Evolutionary conservation across 2,888 invertebrate genomes (phyloP).

Genomic region (Sicus ferrugineus): DNA sequence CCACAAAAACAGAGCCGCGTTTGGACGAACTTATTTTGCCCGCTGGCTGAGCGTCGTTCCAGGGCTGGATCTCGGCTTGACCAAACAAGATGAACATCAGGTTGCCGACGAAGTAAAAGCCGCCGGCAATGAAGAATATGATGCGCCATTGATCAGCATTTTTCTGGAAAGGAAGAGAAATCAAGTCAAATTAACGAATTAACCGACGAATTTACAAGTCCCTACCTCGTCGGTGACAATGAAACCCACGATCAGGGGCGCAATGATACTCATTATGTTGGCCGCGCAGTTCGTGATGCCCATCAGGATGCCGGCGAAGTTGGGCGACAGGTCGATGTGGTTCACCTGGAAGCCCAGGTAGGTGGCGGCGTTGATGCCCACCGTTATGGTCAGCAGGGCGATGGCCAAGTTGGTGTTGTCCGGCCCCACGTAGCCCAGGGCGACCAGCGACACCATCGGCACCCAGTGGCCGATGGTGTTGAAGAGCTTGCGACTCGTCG

Average conservation of each 20-base stretch:
- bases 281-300: constrained; percentile 82
- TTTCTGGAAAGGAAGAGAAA: constrained; percentile 67
- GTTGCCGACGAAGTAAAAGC: constrained; percentile 74
- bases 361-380: constrained; percentile 78
- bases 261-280: constrained; percentile 80
- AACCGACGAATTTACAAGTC: neutral
- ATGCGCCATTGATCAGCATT: constrained; percentile 75
- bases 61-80: constrained; percentile 72
- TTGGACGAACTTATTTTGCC: constrained; percentile 22
- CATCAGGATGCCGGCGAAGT: constrained; percentile 84
- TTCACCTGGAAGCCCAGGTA: constrained; percentile 83
- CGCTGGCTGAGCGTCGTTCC: constrained; percentile 68
- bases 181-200: neutral
- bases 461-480: constrained; percentile 72
- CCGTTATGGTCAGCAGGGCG: constrained; percentile 73
- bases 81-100: constrained; percentile 75
- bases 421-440: constrained; percentile 67
- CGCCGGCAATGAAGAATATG: constrained; percentile 78
- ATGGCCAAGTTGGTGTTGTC: constrained; percentile 67
- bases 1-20: constrained; percentile 55
- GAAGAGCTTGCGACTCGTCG: constrained; percentile 66
- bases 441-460: constrained; percentile 74
- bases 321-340: constrained; percentile 85
- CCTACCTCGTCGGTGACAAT: constrained; percentile 76
- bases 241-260: constrained; percentile 76